These are phyloP conservation scores for Sarcophaga subvicina DNA, from an alignment of 2,888 invertebrate genomes.

Conservation along the genomic window DNA sequence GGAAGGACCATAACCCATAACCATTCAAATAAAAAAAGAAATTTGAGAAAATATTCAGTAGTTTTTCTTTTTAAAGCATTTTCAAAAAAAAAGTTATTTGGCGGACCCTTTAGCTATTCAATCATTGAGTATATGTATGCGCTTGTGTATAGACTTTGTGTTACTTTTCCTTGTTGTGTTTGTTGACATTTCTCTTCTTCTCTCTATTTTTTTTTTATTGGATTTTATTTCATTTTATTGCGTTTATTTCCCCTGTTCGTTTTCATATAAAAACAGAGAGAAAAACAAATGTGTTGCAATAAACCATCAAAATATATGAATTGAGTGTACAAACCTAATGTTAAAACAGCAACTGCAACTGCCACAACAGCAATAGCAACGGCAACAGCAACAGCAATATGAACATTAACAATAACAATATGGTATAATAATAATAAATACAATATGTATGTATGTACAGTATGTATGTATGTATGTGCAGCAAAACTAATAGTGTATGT, in stretches of 20 bases:
- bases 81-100: too few relatives aligned
- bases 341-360: not conserved
- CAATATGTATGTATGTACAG: too few relatives aligned
- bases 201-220: not conserved
- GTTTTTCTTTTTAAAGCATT: too few relatives aligned
- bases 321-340: constrained; percentile 8
- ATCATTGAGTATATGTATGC: constrained; percentile 47
- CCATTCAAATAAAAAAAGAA: too few relatives aligned
- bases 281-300: constrained; percentile 7
- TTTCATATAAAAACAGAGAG: not conserved
- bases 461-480: not conserved
- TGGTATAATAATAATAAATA: not conserved
- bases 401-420: not conserved
- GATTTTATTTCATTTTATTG: not conserved
- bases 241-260: not conserved
- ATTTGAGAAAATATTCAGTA: too few relatives aligned
- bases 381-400: not conserved
- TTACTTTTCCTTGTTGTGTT: not conserved
- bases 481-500: constrained; percentile 54
- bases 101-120: constrained; percentile 28
- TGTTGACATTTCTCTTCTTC: not conserved
- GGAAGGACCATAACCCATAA: too few relatives aligned
- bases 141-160: not conserved
- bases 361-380: not conserved
- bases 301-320: constrained; percentile 34